Evolutionary conservation across 2,113 vertebrate species (phyloP).

Genomic region (Ramphastos sulfuratus): DNA sequence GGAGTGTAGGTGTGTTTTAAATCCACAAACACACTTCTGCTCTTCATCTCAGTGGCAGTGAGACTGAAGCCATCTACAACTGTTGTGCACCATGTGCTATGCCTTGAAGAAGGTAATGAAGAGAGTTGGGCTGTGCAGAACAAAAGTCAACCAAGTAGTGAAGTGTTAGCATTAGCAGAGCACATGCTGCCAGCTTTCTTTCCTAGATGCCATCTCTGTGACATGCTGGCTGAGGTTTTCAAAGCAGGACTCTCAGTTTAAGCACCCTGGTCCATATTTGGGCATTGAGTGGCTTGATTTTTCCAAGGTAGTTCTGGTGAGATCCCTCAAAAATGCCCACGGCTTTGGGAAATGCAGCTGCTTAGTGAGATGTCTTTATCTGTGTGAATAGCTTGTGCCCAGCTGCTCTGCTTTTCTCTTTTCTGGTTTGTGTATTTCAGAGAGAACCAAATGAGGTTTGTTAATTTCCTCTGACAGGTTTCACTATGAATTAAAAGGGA

Average conservation of each 20-base stretch:
- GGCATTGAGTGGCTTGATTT: neutral
- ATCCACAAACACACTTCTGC: neutral
- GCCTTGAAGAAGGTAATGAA: neutral
- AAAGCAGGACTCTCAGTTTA: neutral
- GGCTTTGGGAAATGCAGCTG: neutral
- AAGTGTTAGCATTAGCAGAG: neutral
- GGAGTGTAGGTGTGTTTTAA: accelerated
- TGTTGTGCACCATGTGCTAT: accelerated
- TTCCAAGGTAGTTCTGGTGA: neutral
- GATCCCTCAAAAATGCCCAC: neutral
- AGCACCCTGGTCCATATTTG: accelerated
- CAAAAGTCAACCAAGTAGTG: neutral
- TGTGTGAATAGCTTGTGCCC: neutral
- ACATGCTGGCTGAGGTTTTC: neutral
- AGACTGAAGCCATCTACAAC: accelerated
- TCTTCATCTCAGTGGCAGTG: neutral
- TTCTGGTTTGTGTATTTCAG: neutral
- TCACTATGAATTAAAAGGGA: neutral
- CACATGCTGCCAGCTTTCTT: neutral
- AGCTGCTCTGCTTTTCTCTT: neutral
- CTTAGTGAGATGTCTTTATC: neutral
- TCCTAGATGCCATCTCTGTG: accelerated
- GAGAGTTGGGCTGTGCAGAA: neutral
- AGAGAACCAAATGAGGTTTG: neutral
- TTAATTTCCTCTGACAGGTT: neutral